phyloP scores from a whole-genome alignment of 1,140 invertebrate genomes.

The Archegozetes longisetosus region DNA sequence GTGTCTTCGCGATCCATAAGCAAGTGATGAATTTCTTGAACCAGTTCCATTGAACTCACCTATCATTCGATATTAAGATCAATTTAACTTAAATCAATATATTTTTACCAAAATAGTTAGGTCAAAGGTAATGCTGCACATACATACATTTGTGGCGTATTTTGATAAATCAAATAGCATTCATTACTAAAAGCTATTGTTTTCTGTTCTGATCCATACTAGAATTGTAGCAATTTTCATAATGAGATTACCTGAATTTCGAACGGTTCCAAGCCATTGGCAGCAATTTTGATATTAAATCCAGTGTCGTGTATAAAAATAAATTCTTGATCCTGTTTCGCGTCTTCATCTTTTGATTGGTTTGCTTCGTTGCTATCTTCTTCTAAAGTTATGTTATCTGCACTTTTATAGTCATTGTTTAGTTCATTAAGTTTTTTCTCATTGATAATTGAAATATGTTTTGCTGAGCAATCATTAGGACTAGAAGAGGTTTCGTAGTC shows the following conservation, averaged over 20 bases:
- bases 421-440: conserved; percentile 1
- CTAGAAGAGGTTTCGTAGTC: conserved; percentile 2
- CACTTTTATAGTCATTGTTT: conserved; percentile 6
- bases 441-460: neutral
- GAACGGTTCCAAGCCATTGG: conserved; percentile 70
- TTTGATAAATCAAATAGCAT: too few relatives aligned
- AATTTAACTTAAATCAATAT: neutral
- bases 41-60: conserved; percentile 93
- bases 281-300: conserved; percentile 70
- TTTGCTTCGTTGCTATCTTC: neutral
- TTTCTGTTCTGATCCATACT: too few relatives aligned
- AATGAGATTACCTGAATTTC: conserved; percentile 58
- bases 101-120: neutral
- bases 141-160: too few relatives aligned
- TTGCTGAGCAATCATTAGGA: neutral
- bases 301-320: conserved; percentile 85
- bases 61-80: too few relatives aligned
- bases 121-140: conserved; percentile 4
- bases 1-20: conserved; percentile 96
- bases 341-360: conserved; percentile 2
- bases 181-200: too few relatives aligned
- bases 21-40: conserved; percentile 96
- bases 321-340: conserved; percentile 31
- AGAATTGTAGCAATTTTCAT: conserved; percentile 6
- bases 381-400: neutral